These are phyloP conservation scores for Oscheius sp. DNA, from an alignment of 2,888 invertebrate species.

Conservation along the genomic window DNA sequence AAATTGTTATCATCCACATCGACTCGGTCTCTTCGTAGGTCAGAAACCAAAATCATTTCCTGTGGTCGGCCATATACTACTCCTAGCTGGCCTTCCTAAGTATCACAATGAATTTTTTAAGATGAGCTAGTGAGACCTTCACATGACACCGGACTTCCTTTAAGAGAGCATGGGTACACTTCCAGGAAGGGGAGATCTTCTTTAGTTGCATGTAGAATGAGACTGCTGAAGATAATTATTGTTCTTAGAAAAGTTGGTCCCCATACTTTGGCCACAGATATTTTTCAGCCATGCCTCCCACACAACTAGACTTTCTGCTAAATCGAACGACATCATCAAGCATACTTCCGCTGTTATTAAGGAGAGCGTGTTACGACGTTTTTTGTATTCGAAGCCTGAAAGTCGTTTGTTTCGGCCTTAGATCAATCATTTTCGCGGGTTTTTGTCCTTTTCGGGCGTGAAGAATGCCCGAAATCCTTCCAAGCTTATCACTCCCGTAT, in stretches of 20 bases:
- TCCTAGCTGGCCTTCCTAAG: slow-evolving; percentile 43
- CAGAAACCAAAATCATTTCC: slow-evolving; percentile 38
- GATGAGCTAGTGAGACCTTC: background rate
- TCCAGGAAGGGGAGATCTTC: slow-evolving; percentile 36
- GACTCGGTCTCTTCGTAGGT: slow-evolving; percentile 28
- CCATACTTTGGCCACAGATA: slow-evolving; percentile 46
- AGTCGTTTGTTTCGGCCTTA: slow-evolving; percentile 23
- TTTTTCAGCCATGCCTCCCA: slow-evolving; percentile 54
- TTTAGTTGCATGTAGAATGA: slow-evolving; percentile 46
- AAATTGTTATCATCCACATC: slow-evolving; percentile 33
- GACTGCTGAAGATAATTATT: slow-evolving; percentile 37
- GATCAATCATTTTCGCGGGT: background rate
- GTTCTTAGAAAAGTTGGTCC: background rate
- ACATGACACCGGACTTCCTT: slow-evolving; percentile 51
- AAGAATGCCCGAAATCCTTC: background rate
- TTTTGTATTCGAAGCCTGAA: slow-evolving; percentile 29
- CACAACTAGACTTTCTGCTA: slow-evolving; percentile 43
- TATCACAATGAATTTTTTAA: background rate
- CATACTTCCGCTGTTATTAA: slow-evolving; percentile 41
- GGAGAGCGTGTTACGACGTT: slow-evolving; percentile 33
- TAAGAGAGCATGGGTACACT: slow-evolving; percentile 29
- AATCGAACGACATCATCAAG: slow-evolving; percentile 44
- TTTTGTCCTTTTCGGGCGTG: background rate
- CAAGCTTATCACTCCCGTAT: slow-evolving; percentile 1
- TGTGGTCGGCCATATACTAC: slow-evolving; percentile 44